Percentiles rank a stretch among this genome's conserved stretches.
Evolutionary conservation across 2,888 invertebrate genomes (phyloP).

Genomic region (Dolichopus griseipennis): DNA sequence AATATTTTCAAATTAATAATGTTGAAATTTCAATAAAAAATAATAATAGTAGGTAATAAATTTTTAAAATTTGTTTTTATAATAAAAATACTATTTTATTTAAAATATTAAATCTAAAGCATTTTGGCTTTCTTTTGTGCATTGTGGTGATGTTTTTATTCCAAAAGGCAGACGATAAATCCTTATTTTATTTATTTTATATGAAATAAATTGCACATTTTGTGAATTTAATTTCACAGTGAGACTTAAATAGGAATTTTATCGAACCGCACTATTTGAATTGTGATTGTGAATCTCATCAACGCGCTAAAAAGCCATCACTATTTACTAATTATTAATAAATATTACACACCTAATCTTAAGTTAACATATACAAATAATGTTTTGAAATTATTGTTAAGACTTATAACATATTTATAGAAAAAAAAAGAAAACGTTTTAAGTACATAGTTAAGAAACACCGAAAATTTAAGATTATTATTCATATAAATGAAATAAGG

Average conservation of each 20-base stretch:
- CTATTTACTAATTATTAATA: slow-evolving; percentile 2
- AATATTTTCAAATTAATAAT: slow-evolving; percentile 9
- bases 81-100: slow-evolving; percentile 10
- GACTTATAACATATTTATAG: not conserved
- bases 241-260: not conserved
- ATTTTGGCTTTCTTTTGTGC: slow-evolving; percentile 19
- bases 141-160: slow-evolving; percentile 13
- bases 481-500: not conserved
- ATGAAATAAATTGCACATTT: not conserved
- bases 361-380: not conserved
- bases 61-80: slow-evolving; percentile 1
- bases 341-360: not conserved
- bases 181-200: slow-evolving; percentile 5
- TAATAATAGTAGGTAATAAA: not conserved
- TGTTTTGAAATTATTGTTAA: not conserved
- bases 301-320: slow-evolving; percentile 10
- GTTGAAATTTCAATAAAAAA: not conserved
- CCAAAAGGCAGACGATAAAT: slow-evolving; percentile 11
- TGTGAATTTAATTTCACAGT: not conserved
- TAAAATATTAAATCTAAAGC: slow-evolving; percentile 12
- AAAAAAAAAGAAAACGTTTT: not conserved
- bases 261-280: slow-evolving; percentile 3
- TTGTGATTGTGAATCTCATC: not conserved
- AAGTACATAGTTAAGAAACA: not conserved
- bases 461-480: not conserved